These are phyloP conservation scores for Seladonia tumulorum DNA, from an alignment of 2,888 invertebrate genomes.

Conservation along the genomic window DNA sequence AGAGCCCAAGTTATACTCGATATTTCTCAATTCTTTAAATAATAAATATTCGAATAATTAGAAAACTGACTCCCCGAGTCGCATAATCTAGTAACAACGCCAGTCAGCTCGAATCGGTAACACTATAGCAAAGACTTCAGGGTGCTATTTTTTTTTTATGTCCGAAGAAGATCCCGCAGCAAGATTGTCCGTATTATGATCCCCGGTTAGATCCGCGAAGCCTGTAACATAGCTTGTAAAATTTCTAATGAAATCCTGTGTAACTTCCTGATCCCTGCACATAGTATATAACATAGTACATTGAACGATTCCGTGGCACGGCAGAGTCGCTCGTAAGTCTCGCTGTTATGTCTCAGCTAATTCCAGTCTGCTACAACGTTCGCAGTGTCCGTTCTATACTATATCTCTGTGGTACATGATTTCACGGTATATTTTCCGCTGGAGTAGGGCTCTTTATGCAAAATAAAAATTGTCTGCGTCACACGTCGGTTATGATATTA, in stretches of 20 bases:
- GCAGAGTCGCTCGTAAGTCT: neutral
- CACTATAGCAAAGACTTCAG: neutral
- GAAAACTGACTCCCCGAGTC: neutral
- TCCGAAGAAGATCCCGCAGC: neutral
- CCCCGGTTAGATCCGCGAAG: neutral
- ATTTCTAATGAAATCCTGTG: conserved; percentile 32
- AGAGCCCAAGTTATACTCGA: no score
- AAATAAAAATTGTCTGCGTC: neutral
- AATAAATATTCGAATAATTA: neutral
- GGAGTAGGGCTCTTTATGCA: neutral
- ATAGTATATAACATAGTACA: neutral
- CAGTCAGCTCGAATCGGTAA: neutral
- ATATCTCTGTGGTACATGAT: neutral
- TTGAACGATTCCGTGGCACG: neutral
- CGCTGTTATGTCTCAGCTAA: neutral
- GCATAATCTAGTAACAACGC: neutral
- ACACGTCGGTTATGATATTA: neutral
- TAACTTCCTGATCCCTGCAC: neutral
- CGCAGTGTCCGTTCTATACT: neutral
- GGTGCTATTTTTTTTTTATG: neutral
- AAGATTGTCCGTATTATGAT: neutral
- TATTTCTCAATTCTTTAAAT: neutral
- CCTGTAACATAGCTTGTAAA: neutral
- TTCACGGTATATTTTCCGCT: neutral
- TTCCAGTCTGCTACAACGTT: neutral